A percentile compares a stretch with the other conserved stretches of the same genome.
Evolutionary conservation across 92 coral and sea anemone genomes (phyloP).

Genomic region (Scolanthus callimorphus): DNA sequence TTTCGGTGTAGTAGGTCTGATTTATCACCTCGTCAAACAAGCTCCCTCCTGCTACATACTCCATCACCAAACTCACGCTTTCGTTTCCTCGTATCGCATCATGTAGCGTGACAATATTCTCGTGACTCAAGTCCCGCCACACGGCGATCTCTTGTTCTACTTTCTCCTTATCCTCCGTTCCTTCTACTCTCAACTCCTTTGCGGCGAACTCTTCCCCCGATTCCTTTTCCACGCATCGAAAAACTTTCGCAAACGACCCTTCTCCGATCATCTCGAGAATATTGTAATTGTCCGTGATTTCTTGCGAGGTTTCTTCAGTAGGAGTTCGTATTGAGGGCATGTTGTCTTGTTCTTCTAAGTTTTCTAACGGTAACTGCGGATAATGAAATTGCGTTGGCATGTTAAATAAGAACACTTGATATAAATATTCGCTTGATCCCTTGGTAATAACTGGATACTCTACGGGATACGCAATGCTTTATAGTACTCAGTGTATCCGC

Average conservation of each 20-base stretch:
- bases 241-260: conserved; percentile 77
- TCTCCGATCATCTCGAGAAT: conserved; percentile 62
- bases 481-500: no score
- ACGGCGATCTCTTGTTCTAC: conserved; percentile 64
- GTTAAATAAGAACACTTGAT: no score
- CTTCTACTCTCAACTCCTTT: conserved; percentile 43
- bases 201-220: conserved; percentile 47
- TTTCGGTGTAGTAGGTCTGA: conserved; percentile 47
- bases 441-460: no score
- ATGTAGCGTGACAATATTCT: conserved; percentile 66
- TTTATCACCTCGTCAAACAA: conserved; percentile 71
- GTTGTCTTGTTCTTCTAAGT: no score
- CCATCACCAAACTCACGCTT: conserved; percentile 54
- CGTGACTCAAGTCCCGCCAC: conserved; percentile 70
- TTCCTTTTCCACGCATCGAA: conserved; percentile 51
- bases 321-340: no score
- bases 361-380: no score
- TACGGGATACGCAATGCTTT: no score
- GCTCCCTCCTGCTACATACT: conserved; percentile 62
- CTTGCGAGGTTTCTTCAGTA: no score
- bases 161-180: conserved; percentile 31
- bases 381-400: no score
- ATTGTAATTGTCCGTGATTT: no score
- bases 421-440: no score
- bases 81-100: conserved; percentile 42